Evolutionary conservation across 2,113 vertebrate species (phyloP).

Genomic region (Anthoscopus minutus): DNA sequence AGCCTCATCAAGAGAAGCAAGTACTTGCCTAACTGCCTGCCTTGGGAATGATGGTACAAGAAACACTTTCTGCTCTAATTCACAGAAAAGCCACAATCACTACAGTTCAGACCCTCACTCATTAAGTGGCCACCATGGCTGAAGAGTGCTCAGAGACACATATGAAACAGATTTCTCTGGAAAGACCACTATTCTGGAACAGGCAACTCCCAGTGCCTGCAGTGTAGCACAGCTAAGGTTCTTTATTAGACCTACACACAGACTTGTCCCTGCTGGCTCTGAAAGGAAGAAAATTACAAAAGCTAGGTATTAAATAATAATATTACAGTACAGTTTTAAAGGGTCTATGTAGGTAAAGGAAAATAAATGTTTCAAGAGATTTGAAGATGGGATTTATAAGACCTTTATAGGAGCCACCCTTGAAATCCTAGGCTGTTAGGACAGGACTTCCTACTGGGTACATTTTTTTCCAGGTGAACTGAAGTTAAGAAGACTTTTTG

Average conservation of each 20-base stretch:
- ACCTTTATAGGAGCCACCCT: neutral
- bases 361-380: neutral
- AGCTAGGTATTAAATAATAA: neutral
- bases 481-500: neutral
- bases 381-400: neutral
- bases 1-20: neutral
- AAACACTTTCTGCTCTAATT: constrained; percentile 14
- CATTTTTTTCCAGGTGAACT: neutral
- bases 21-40: neutral
- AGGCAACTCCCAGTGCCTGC: neutral
- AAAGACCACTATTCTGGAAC: neutral
- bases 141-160: neutral
- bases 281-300: neutral
- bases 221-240: neutral
- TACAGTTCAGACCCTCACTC: neutral
- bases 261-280: neutral
- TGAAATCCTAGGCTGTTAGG: neutral
- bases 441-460: neutral
- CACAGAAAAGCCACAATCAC: neutral
- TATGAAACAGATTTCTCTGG: neutral
- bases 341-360: neutral
- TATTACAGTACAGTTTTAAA: neutral
- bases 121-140: neutral
- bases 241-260: neutral
- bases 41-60: neutral